Percentiles rank a stretch among this genome's conserved stretches.
These are phyloP conservation scores for Antechinus stuartii DNA, from an alignment of 2,113 vertebrate genomes.

Conservation along the genomic window DNA sequence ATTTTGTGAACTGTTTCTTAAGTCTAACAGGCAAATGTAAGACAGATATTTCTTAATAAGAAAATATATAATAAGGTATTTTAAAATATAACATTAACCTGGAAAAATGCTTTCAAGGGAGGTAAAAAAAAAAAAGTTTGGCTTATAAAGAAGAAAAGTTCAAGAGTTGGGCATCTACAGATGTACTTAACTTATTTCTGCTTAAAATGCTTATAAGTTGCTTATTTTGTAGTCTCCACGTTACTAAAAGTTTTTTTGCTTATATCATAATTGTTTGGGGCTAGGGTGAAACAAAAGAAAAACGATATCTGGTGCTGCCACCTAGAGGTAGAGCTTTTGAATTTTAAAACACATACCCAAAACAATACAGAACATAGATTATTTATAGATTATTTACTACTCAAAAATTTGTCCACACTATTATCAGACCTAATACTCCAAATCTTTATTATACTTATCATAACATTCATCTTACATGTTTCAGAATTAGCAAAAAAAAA, in stretches of 20 bases:
- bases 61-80: constrained; percentile 51
- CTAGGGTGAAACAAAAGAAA: constrained; percentile 54
- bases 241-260: constrained; percentile 68
- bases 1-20: constrained; percentile 51
- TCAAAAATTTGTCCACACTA: constrained; percentile 57
- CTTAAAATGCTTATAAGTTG: constrained; percentile 42
- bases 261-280: constrained; percentile 39
- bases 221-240: constrained; percentile 67
- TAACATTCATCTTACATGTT: constrained; percentile 49
- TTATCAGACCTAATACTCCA: constrained; percentile 58
- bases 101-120: constrained; percentile 44
- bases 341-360: constrained; percentile 48
- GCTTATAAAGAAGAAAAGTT: constrained; percentile 25
- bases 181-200: constrained; percentile 44
- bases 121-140: constrained; percentile 23
- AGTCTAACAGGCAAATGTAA: constrained; percentile 48
- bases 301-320: constrained; percentile 85
- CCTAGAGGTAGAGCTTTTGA: constrained; percentile 78
- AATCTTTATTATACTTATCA: constrained; percentile 34
- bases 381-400: constrained; percentile 34
- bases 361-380: neutral
- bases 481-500: neutral
- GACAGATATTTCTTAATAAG: constrained; percentile 14
- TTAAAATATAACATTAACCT: constrained; percentile 26
- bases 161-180: neutral